Percentiles rank a stretch among this genome's conserved stretches.
These are phyloP conservation scores for Ladona fulva DNA, from an alignment of 1,140 invertebrate genomes.

Conservation along the genomic window DNA sequence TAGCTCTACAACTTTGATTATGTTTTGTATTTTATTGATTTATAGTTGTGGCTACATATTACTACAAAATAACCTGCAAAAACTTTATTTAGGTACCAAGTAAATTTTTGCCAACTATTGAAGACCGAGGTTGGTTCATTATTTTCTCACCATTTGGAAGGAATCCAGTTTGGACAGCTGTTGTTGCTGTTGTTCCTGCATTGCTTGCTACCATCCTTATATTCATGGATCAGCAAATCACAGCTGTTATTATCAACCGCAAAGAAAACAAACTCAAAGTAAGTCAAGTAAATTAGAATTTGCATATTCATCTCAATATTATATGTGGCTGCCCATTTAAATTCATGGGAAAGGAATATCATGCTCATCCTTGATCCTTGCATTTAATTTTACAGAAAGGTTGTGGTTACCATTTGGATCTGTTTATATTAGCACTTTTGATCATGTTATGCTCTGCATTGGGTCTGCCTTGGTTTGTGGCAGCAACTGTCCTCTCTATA, in stretches of 20 bases:
- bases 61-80: not conserved
- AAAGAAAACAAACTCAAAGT: constrained; percentile 96
- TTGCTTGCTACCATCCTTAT: constrained; percentile 92
- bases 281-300: constrained; percentile 22
- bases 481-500: constrained; percentile 96
- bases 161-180: constrained; percentile 78
- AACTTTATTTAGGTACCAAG: constrained; percentile 43
- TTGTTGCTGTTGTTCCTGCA: constrained; percentile 79
- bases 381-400: constrained; percentile 60
- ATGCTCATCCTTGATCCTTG: not conserved
- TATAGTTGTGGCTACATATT: no score
- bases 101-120: constrained; percentile 81
- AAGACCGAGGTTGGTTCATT: constrained; percentile 81
- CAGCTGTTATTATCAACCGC: constrained; percentile 94
- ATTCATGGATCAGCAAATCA: constrained; percentile 99
- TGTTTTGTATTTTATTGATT: no score
- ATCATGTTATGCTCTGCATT: constrained; percentile 88
- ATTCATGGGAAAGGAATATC: not conserved
- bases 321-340: not conserved
- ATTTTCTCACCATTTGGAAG: constrained; percentile 59
- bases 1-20: no score
- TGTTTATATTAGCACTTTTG: constrained; percentile 81
- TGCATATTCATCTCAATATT: not conserved
- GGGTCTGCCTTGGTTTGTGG: constrained; percentile 93
- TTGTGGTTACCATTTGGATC: constrained; percentile 94